Conservation (phyloP, 2,113 vertebrate genomes). For the Cnemophilus loriae region DNA sequence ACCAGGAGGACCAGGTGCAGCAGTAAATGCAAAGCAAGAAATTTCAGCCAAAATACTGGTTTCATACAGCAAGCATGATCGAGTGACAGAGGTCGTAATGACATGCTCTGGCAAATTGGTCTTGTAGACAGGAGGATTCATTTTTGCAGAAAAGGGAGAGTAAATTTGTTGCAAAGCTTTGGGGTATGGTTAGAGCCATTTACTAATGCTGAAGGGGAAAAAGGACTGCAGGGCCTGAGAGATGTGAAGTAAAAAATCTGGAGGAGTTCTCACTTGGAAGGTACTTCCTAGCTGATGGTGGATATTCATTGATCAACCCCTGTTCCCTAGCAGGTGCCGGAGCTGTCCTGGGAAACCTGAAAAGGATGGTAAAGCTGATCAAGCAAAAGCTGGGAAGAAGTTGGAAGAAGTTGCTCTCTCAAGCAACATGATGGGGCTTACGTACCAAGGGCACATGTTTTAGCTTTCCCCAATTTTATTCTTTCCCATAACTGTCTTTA, state of each 20-base stretch:
- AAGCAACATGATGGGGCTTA: not conserved
- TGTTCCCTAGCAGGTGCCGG: not conserved
- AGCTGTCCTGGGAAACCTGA: not conserved
- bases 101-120: not conserved
- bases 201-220: not conserved
- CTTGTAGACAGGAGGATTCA: not conserved
- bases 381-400: not conserved
- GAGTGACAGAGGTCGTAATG: not conserved
- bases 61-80: not conserved
- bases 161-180: not conserved
- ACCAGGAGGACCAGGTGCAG: not conserved
- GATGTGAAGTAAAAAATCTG: not conserved
- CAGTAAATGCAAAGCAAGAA: not conserved
- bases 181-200: not conserved
- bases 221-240: not conserved
- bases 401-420: not conserved
- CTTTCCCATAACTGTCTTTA: not conserved
- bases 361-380: not conserved
- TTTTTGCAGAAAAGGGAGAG: not conserved
- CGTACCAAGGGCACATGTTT: not conserved
- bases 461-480: not conserved
- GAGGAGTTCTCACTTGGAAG: not conserved
- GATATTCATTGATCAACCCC: not conserved
- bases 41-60: not conserved
- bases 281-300: not conserved